A percentile compares a stretch with the other conserved stretches of the same genome.
These are phyloP conservation scores for Acanthopleura granulata DNA, from an alignment of 2,888 invertebrate species.

Conservation along the genomic window DNA sequence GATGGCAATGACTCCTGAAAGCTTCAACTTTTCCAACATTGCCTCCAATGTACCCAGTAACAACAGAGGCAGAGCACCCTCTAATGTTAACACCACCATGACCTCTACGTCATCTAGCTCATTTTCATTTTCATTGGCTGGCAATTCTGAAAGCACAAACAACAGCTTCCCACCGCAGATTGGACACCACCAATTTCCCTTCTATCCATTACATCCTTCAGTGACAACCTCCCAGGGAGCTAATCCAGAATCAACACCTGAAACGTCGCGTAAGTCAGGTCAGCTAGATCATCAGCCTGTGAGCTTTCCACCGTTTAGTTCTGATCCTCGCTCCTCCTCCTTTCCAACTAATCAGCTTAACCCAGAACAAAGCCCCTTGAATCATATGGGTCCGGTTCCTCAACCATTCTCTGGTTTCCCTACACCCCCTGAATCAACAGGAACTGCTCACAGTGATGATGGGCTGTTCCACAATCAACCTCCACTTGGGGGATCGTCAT, in stretches of 20 bases:
- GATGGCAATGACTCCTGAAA: conserved; percentile 33
- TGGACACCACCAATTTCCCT: conserved; percentile 39
- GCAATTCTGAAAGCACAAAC: conserved; percentile 32
- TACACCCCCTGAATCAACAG: background rate
- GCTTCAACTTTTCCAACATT: conserved; percentile 55
- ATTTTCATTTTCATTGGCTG: conserved; percentile 34
- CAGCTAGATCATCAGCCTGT: conserved; percentile 1
- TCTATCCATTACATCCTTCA: conserved; percentile 39
- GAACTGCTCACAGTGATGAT: too few relatives aligned
- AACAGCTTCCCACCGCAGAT: conserved; percentile 20
- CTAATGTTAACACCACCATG: conserved; percentile 19
- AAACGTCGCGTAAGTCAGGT: background rate
- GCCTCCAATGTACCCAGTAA: conserved; percentile 47
- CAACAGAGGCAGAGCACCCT: conserved; percentile 24
- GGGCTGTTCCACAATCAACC: background rate
- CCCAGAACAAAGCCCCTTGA: background rate
- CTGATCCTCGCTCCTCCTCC: background rate
- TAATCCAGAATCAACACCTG: background rate
- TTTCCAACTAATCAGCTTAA: background rate
- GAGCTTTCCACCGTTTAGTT: background rate
- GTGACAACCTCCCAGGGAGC: conserved; percentile 27
- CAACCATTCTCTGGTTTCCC: conserved; percentile 1
- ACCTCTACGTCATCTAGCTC: conserved; percentile 27
- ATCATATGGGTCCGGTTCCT: background rate
- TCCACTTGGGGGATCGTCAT: background rate